Evolutionary conservation across 2,888 invertebrate species (phyloP).

Genomic region (Podabrus alpinus): DNA sequence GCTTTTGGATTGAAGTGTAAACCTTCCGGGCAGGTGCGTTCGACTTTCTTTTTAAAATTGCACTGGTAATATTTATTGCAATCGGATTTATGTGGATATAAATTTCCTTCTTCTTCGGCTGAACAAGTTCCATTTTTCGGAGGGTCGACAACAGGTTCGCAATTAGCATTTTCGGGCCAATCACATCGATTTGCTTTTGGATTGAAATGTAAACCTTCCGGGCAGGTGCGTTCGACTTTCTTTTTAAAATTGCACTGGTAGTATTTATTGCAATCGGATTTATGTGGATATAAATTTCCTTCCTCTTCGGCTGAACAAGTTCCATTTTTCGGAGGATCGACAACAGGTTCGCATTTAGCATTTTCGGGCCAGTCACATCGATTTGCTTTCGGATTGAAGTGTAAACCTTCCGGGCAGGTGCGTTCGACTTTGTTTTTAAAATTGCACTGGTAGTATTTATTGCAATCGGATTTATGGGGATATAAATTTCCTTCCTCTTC

Average conservation of each 20-base stretch:
- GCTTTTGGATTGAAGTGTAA: no score
- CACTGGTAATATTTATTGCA: no score
- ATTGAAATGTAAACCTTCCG: background rate
- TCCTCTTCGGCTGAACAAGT: background rate
- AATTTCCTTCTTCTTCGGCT: no score
- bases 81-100: no score
- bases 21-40: no score
- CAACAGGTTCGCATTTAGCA: constrained; percentile 23
- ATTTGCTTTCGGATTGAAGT: background rate
- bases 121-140: no score
- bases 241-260: background rate
- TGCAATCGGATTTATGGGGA: background rate
- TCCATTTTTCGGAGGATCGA: no score
- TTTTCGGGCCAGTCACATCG: constrained; percentile 30
- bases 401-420: background rate
- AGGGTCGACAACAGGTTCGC: no score
- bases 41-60: no score
- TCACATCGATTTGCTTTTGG: background rate
- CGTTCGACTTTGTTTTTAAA: background rate
- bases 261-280: background rate
- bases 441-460: background rate
- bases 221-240: background rate
- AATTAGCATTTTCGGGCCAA: no score
- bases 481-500: background rate
- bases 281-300: background rate